Evolutionary conservation across 2,888 invertebrate genomes (phyloP).

Genomic region (Metalampra italica): DNA sequence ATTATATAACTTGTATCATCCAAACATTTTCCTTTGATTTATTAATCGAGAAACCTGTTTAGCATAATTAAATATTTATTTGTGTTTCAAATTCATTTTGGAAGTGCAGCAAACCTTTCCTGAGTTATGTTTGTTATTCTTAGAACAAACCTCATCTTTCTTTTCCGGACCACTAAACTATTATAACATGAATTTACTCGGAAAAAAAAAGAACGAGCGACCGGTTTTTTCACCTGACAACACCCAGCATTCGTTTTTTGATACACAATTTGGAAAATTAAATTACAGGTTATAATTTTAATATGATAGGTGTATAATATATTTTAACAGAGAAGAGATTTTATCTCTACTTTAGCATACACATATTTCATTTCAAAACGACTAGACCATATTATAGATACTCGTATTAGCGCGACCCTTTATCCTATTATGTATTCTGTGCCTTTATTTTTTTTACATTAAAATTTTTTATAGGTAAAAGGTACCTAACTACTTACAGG

Average conservation of each 20-base stretch:
- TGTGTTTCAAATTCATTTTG: not conserved
- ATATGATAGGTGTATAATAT: constrained; percentile 75
- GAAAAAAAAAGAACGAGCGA: constrained; percentile 63
- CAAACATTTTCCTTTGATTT: not conserved
- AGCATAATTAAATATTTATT: constrained; percentile 4
- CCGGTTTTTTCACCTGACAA: constrained; percentile 60
- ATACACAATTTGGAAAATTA: constrained; percentile 69
- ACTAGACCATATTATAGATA: constrained; percentile 27
- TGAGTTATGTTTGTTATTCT: constrained; percentile 59
- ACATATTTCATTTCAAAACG: constrained; percentile 45
- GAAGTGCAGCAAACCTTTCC: constrained; percentile 21
- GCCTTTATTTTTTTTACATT: no score
- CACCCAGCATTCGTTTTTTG: constrained; percentile 66
- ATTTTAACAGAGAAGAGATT: constrained; percentile 59
- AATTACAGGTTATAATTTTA: constrained; percentile 77
- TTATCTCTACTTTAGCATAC: constrained; percentile 38
- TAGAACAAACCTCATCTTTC: constrained; percentile 57
- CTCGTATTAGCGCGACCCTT: constrained; percentile 25
- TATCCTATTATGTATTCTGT: no score
- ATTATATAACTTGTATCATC: no score
- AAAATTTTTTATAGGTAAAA: no score
- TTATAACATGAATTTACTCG: constrained; percentile 43
- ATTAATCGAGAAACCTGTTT: not conserved
- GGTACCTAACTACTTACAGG: no score
- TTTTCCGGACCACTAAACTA: constrained; percentile 57